phyloP scores from a whole-genome alignment of 2,888 invertebrate genomes.

The Melinopterus prodromus region DNA sequence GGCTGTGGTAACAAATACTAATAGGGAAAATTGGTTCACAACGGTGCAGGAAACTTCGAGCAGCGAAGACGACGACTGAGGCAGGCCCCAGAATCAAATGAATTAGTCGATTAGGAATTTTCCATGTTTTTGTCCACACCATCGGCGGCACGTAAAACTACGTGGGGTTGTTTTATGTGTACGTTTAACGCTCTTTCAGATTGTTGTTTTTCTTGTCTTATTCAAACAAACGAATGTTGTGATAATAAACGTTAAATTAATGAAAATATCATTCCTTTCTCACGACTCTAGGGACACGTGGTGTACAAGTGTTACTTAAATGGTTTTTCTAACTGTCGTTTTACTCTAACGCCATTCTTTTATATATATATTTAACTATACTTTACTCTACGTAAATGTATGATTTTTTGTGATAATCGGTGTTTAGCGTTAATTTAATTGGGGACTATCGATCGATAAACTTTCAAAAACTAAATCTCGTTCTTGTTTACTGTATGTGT shows the following conservation, averaged over 20 bases:
- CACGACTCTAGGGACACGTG: background rate
- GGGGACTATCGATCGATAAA: background rate
- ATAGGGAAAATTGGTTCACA: conserved; percentile 65
- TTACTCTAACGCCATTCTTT: too few relatives aligned
- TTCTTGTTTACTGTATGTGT: background rate
- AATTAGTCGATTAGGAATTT: background rate
- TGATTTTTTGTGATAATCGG: background rate
- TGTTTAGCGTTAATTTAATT: background rate
- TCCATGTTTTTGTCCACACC: background rate
- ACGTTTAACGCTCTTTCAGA: background rate
- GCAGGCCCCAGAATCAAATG: conserved; percentile 6
- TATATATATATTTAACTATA: background rate
- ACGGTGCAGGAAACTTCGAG: conserved; percentile 65
- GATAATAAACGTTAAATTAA: conserved; percentile 16
- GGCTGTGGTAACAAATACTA: conserved; percentile 48
- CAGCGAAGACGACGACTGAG: conserved; percentile 43
- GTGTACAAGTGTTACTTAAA: background rate
- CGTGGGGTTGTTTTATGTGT: background rate
- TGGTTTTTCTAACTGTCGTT: too few relatives aligned
- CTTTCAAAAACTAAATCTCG: background rate
- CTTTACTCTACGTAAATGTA: background rate
- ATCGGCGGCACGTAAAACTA: background rate
- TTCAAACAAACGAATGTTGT: conserved; percentile 21
- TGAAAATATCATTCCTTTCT: background rate
- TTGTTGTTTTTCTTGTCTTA: background rate